Evolutionary conservation across 1,140 invertebrate species (phyloP), one percentile per base, ranked within the genome.

Genomic region (Aleiodes sp.): DNA sequence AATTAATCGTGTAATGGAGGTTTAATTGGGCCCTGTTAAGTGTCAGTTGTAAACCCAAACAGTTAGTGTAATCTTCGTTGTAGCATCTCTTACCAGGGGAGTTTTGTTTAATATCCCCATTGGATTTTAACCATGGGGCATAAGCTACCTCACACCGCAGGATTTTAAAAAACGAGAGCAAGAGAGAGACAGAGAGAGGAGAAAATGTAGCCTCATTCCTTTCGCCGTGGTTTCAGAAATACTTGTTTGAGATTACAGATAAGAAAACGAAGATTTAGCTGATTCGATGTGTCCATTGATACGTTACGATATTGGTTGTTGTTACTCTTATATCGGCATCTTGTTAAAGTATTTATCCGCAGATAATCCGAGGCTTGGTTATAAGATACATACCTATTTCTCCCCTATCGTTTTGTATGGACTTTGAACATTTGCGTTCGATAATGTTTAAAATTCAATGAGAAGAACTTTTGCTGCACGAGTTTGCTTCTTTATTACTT

Each of bases 21-120:
- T 81, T 84, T 84, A 83, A 84, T 84, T 84, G 82, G 82, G 77
- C 73, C 80, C 79, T 83, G 83, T 84, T 82, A 83, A 82, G 82
- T 82, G 82, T 84, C 83, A 83, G 79, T 64, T 41, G 62, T 41
- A 19, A 29, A 41, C 37, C 29, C 12, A 26, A 65, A 63, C 66
- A 67, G 65, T 65, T 71, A 66, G 70, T 73, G 78, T 81, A 84
- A 84, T 84, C 83, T 79, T 73, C 43, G 19, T 65, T 35, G 68
- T 75, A 76, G 80, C 76, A 82, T 84, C 81, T 82, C 74, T 73
- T 72, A 72, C n/a, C n/a, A n/a, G n/a, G 71, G 70, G n/a, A 26
- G 28, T 64, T 62, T 70, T 56, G 46, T 52, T 52, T 52, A 52
- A 52, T 52, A 52, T 52, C 46, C 46, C 46, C 46, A 52, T 52